Conservation (phyloP, 2,888 invertebrate species). For the Fabriciana adippe region DNA sequence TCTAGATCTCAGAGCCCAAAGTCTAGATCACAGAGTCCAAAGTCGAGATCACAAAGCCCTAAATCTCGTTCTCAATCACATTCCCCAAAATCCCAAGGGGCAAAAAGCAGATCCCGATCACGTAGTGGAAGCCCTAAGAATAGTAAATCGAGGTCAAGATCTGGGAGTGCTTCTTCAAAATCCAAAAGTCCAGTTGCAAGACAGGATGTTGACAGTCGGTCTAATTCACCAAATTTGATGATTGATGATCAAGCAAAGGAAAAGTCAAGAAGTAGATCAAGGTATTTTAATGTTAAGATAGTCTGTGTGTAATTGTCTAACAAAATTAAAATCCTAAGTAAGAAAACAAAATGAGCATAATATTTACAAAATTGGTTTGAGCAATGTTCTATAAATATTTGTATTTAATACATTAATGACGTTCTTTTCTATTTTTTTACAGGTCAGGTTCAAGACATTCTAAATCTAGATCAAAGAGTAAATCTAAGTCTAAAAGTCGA, state of each 20-base stretch:
- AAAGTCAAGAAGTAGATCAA: slow-evolving; percentile 69
- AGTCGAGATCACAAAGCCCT: slow-evolving; percentile 52
- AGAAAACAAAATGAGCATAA: too few species aligned
- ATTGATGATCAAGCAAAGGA: slow-evolving; percentile 70
- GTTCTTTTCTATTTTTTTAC: neutral
- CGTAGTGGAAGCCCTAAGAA: slow-evolving; percentile 74
- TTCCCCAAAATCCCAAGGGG: slow-evolving; percentile 49
- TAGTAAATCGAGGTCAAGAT: slow-evolving; percentile 56
- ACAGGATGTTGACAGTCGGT: slow-evolving; percentile 71
- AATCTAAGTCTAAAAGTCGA: slow-evolving; percentile 72
- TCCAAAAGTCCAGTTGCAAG: slow-evolving; percentile 63
- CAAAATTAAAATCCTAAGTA: too few species aligned
- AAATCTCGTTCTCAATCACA: slow-evolving; percentile 52
- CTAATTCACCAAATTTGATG: slow-evolving; percentile 79
- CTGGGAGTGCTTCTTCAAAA: slow-evolving; percentile 60
- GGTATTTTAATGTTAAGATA: slow-evolving; percentile 46
- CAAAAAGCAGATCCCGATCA: slow-evolving; percentile 62
- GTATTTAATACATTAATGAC: neutral
- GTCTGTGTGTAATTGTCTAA: too few species aligned
- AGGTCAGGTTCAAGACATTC: slow-evolving; percentile 66
- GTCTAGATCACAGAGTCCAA: slow-evolving; percentile 60
- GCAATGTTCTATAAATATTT: neutral
- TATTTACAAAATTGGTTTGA: too few species aligned
- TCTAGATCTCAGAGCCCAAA: slow-evolving; percentile 52
- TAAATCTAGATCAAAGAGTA: slow-evolving; percentile 68